These are phyloP conservation scores for Prosopocoilus inquinatus DNA, from an alignment of 2,888 invertebrate species.

Conservation along the genomic window DNA sequence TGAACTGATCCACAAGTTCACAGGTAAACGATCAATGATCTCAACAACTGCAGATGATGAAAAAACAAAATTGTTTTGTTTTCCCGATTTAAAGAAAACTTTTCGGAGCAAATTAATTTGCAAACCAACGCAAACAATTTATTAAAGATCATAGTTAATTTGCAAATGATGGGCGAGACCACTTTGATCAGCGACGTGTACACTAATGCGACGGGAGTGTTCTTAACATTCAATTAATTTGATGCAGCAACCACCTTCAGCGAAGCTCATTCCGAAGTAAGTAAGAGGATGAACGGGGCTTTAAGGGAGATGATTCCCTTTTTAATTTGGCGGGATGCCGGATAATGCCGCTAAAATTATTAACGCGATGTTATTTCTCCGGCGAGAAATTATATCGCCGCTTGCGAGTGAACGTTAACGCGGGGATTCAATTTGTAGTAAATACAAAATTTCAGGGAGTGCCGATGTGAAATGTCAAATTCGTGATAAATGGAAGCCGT, in stretches of 20 bases:
- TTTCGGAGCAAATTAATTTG: no score
- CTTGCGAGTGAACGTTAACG: background rate
- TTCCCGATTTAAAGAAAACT: no score
- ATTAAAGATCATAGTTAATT: conserved; percentile 5
- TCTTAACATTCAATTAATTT: conserved; percentile 39
- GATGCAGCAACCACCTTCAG: conserved; percentile 29
- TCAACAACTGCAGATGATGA: no score
- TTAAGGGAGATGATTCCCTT: background rate
- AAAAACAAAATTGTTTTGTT: no score
- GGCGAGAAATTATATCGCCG: background rate
- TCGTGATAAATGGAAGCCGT: conserved; percentile 19
- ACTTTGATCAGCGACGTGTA: conserved; percentile 36
- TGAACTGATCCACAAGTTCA: no score
- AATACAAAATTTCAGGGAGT: conserved; percentile 17
- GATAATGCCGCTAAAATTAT: background rate
- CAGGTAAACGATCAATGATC: no score
- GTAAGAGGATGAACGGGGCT: conserved; percentile 20
- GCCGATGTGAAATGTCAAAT: conserved; percentile 26
- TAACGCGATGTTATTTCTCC: background rate
- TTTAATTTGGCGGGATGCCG: background rate
- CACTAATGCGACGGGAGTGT: conserved; percentile 33
- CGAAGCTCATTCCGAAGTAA: conserved; percentile 9
- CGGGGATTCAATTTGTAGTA: conserved; percentile 3
- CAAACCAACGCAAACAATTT: no score
- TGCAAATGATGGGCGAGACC: conserved; percentile 15